Conservation (phyloP, 1,140 invertebrate species). For the Mactra quadrangularis region DNA sequence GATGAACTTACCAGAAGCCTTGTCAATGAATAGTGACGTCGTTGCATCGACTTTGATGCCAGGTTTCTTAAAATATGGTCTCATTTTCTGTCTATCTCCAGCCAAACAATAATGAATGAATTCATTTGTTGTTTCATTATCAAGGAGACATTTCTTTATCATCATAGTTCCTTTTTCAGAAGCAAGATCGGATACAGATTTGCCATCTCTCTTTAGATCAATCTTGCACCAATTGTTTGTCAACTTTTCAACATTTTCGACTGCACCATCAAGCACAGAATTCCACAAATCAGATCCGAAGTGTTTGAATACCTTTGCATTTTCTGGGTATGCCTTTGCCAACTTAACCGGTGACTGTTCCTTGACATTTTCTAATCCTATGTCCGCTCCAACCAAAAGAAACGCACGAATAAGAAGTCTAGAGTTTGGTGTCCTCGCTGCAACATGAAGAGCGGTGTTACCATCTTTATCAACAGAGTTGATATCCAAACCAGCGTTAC, state of each 20-base stretch:
- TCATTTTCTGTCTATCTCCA: conserved; percentile 24
- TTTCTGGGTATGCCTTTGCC: conserved; percentile 32
- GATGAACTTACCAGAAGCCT: neutral
- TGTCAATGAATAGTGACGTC: conserved; percentile 13
- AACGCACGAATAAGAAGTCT: conserved; percentile 13
- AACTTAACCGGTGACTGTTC: conserved; percentile 13
- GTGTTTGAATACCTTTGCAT: conserved; percentile 4
- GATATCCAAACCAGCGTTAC: conserved; percentile 36
- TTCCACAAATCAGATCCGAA: conserved; percentile 25
- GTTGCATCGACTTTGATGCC: neutral
- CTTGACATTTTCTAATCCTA: neutral
- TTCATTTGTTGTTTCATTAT: neutral
- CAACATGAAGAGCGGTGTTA: conserved; percentile 48
- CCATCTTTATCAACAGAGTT: conserved; percentile 12
- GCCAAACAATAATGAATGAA: conserved; percentile 27
- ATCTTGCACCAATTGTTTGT: conserved; percentile 31
- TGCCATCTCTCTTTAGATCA: neutral
- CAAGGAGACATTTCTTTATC: neutral
- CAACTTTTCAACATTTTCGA: neutral
- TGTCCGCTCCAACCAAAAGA: conserved; percentile 34
- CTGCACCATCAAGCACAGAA: neutral
- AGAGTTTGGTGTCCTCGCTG: neutral
- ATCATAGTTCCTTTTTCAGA: neutral
- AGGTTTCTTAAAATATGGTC: conserved; percentile 20
- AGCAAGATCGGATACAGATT: neutral